These are phyloP conservation scores for Pelecanus crispus DNA, from an alignment of 2,113 vertebrate genomes.

Conservation along the genomic window DNA sequence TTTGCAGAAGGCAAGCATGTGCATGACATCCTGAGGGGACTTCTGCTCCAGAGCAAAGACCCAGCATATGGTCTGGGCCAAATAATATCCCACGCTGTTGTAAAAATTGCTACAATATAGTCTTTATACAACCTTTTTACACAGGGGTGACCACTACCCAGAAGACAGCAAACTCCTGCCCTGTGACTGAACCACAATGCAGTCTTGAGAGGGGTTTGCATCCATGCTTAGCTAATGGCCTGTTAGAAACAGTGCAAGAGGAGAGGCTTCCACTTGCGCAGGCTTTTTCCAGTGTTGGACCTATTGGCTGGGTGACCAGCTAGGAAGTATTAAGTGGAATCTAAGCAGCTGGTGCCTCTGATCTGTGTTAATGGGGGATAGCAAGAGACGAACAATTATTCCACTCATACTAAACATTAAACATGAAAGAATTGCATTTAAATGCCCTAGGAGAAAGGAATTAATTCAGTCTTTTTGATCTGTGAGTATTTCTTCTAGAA, in stretches of 20 bases:
- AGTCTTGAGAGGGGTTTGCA: background rate
- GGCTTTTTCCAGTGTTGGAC: background rate
- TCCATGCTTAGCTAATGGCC: background rate
- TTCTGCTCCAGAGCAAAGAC: background rate
- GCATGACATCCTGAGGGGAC: background rate
- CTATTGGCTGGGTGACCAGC: background rate
- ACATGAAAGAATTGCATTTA: slow-evolving; percentile 32
- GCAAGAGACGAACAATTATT: slow-evolving; percentile 15
- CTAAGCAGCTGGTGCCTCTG: background rate
- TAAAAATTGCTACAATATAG: background rate
- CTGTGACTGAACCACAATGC: background rate
- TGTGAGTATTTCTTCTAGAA: background rate
- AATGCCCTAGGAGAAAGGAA: background rate
- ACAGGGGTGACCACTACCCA: background rate
- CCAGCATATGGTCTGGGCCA: background rate
- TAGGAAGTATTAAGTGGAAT: background rate
- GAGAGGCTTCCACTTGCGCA: background rate
- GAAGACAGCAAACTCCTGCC: background rate
- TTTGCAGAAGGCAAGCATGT: background rate
- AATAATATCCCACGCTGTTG: background rate
- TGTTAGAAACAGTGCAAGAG: background rate
- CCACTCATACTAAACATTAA: slow-evolving; percentile 71
- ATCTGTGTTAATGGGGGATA: slow-evolving; percentile 44
- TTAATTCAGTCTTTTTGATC: slow-evolving; percentile 18
- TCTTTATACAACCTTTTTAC: background rate